These are phyloP conservation scores for Pectinophora gossypiella DNA, from an alignment of 1,140 invertebrate species.

Conservation along the genomic window DNA sequence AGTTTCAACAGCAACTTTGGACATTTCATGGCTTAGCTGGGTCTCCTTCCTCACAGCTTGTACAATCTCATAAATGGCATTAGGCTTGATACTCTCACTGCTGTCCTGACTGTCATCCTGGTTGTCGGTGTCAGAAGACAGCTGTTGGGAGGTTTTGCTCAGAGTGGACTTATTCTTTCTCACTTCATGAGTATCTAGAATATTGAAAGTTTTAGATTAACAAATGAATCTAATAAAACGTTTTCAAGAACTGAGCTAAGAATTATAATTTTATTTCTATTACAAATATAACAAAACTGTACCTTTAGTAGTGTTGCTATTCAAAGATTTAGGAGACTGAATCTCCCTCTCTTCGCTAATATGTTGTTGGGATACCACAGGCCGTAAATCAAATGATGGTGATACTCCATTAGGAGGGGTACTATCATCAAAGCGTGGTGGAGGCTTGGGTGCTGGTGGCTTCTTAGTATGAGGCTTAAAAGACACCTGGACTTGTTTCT, in stretches of 20 bases:
- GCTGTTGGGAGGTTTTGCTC: conserved; percentile 44
- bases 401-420: conserved; percentile 66
- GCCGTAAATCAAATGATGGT: conserved; percentile 61
- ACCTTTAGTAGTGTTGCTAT: background rate
- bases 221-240: no score
- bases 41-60: conserved; percentile 88
- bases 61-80: conserved; percentile 83
- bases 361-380: conserved; percentile 60
- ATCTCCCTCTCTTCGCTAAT: conserved; percentile 51
- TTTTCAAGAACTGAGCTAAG: background rate
- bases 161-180: conserved; percentile 23
- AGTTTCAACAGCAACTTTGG: conserved; percentile 87
- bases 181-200: conserved; percentile 35
- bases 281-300: background rate
- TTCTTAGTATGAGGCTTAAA: conserved; percentile 54
- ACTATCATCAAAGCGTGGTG: conserved; percentile 49
- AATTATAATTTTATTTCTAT: background rate
- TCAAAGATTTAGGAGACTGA: conserved; percentile 29
- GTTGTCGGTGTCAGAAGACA: conserved; percentile 63
- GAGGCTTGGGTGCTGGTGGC: conserved; percentile 55
- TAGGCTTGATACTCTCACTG: conserved; percentile 65
- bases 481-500: conserved; percentile 66
- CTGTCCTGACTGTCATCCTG: conserved; percentile 67
- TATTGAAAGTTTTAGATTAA: no score
- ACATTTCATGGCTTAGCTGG: conserved; percentile 90